phyloP scores from a whole-genome alignment of 1,140 invertebrate genomes.

The Pomacea maculata region DNA sequence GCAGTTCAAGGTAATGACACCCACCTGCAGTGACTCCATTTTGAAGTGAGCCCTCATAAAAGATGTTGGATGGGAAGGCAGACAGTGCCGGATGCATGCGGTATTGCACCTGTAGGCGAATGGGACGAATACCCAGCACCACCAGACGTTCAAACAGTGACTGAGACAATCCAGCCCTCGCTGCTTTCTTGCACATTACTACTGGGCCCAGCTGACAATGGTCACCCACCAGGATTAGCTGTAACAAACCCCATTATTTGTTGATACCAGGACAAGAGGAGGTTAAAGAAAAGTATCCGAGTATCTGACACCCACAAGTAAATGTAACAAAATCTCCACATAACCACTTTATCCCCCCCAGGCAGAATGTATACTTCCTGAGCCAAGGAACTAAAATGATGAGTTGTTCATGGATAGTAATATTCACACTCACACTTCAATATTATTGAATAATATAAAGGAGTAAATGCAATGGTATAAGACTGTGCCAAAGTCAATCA shows the following conservation, averaged over 20 bases:
- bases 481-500: neutral
- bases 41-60: constrained; percentile 98
- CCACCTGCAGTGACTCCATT: constrained; percentile 94
- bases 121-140: constrained; percentile 78
- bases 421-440: too few relatives aligned
- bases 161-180: constrained; percentile 94
- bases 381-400: neutral
- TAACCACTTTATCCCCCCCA: neutral
- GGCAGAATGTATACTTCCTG: neutral
- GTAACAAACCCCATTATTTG: constrained; percentile 35
- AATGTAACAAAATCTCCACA: neutral
- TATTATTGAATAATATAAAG: too few relatives aligned
- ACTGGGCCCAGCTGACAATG: constrained; percentile 99
- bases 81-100: constrained; percentile 96
- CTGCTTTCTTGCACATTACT: constrained; percentile 99
- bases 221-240: constrained; percentile 96
- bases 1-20: neutral
- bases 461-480: too few relatives aligned
- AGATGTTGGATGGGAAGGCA: constrained; percentile 98
- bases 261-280: too few relatives aligned
- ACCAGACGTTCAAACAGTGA: constrained; percentile 97
- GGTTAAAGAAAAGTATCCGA: too few relatives aligned
- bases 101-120: constrained; percentile 85
- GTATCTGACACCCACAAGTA: too few relatives aligned
- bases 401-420: too few relatives aligned